Evolutionary conservation across 2,888 invertebrate genomes (phyloP), one percentile per base, ranked within the genome.

Genomic region (Phyllotreta cruciferae): DNA sequence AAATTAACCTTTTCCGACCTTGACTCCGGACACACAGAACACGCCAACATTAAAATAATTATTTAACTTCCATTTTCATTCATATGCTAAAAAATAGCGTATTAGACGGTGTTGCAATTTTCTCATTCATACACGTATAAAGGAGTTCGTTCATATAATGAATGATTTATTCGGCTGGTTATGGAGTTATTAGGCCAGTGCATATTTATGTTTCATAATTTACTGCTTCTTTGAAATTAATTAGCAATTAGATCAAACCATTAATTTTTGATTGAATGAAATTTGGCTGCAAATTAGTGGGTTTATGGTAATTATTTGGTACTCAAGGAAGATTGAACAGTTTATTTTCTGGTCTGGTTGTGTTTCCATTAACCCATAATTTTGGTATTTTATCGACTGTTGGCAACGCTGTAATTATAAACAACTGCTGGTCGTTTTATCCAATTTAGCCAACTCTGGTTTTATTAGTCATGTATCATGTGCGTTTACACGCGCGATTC

Each of bases 1-100:
- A 62, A 52, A 55, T 64, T 66, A 68, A 64, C 68, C 66, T 65
- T 70, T 66, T 55, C 14, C 13, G 66, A 66, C 65, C 70, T 70
- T 70, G 70, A 64, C 62, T 55, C 14, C 52, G 49, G 36, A 38
- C 52, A 24, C 24, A 42, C 47, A 54, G 53, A 54, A 56, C 55
- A 63, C 66, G 62, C 68, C 64, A 61, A 66, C 70, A 45, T 60
- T 42, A 44, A 36, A 62, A 62, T 64, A 60, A 67, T 68, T 68
- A 66, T 44, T 36, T 38, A 64, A 64, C 64, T 60, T 64, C 64
- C 62, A 61, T 61, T 65, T 61, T 62, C 66, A 68, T 66, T 68
- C 66, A 68, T 62, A 62, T 60, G 62, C 36, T 14, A 44, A 50
- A 50, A 64, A 64, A 60, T 55, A 34, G 24, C 55, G 52, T 56